Evolutionary conservation across 2,113 vertebrate genomes (phyloP).

Genomic region (Spea bombifrons): DNA sequence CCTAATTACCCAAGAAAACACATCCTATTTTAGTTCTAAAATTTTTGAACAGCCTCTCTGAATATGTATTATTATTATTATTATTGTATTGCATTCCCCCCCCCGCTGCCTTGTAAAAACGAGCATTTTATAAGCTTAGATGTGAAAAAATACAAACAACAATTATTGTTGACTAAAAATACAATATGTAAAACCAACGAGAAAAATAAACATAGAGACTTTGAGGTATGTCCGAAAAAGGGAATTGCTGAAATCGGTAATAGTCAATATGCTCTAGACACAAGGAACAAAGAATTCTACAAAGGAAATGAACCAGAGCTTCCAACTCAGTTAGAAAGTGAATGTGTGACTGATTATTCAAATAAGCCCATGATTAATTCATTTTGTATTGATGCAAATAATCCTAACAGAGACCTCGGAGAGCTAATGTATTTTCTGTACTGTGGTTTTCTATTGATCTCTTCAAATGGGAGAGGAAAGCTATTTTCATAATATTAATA

Average conservation of each 20-base stretch:
- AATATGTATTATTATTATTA: no score
- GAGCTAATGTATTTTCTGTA: slow-evolving; percentile 65
- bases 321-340: slow-evolving; percentile 27
- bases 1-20: no score
- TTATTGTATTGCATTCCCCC: no score
- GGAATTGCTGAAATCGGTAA: slow-evolving; percentile 50
- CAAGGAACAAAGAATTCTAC: slow-evolving; percentile 43
- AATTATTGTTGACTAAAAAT: no score
- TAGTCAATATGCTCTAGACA: slow-evolving; percentile 43
- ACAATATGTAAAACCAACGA: slow-evolving; percentile 41
- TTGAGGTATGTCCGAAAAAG: slow-evolving; percentile 46
- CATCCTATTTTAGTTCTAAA: no score
- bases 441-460: slow-evolving; percentile 66
- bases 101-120: slow-evolving; percentile 44
- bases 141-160: slow-evolving; percentile 51
- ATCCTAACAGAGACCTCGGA: slow-evolving; percentile 62
- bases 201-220: slow-evolving; percentile 48
- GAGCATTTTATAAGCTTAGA: slow-evolving; percentile 49
- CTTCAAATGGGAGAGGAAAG: slow-evolving; percentile 66
- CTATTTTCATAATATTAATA: slow-evolving; percentile 75
- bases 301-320: slow-evolving; percentile 39
- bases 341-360: slow-evolving; percentile 59
- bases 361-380: slow-evolving; percentile 64
- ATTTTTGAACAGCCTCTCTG: no score
- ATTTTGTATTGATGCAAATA: slow-evolving; percentile 71